Base-by-base conservation (phyloP, 2,113 vertebrate species). In the Plectropomus leopardus region DNA sequence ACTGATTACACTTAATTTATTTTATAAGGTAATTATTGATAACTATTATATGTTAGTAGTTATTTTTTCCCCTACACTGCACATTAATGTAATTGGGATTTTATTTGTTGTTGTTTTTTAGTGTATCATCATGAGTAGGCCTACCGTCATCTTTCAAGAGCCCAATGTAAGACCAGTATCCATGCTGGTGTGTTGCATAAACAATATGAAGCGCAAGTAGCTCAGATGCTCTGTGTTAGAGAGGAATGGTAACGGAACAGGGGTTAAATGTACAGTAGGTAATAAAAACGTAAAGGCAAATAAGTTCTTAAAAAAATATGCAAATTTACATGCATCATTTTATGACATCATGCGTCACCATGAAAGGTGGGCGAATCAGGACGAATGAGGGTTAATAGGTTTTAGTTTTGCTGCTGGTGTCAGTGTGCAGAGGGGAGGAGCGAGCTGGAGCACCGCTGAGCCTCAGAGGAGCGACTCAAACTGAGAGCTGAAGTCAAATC, bases 351-450 rank as follows among this genome's bases (percentile, higher is more conserved):
- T 3, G 1, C 23, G 53, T 34, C 50, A 50, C 28, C 23, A 4
- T 13, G 28, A 51, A 16, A 57, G 19, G 21, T 24, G 14, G 0
- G 11, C 44, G 23, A 28, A 32, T 7, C 51, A 9, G 3, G n/a
- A n/a, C n/a, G n/a, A n/a, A n/a, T 9, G 40, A 8, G 30, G 19
- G 55, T 69, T 50, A 48, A 53, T 47, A 28, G 36, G 17, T 8
- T 53, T 21, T 36, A 28, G 17, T 8, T 53, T 21, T 21, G 40
- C 15, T 0, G 9, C 23, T 50, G 32, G 5, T 21, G 68, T 44
- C 59, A 9, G 45, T 15, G 3, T 17, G 51, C 5, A 4, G 70
- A 23, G n/a, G 82, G 89, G 86, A 72, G 89, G 86, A 76, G 80
- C 78, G 17, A 83, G 24, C 58, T 0, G 63, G 0, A 19, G 47